Percentiles rank a stretch among this genome's conserved stretches.
Evolutionary conservation across 2,113 vertebrate species (phyloP).

Genomic region (Dendropsophus ebraccatus): DNA sequence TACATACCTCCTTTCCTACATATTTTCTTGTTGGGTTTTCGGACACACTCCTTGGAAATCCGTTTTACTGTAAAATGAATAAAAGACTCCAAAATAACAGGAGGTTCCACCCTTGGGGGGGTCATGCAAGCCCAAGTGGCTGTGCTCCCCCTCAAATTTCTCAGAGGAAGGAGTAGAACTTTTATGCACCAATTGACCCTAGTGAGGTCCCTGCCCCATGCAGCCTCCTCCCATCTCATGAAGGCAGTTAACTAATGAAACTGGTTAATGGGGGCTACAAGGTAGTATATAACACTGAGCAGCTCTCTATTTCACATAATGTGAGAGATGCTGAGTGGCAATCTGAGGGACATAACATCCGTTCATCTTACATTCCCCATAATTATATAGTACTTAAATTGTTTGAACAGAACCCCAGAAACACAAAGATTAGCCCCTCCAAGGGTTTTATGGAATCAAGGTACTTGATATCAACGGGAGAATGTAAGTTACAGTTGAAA

Average conservation of each 20-base stretch:
- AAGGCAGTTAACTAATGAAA: conserved; percentile 19
- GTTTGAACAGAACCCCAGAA: conserved; percentile 43
- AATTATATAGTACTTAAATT: conserved; percentile 18
- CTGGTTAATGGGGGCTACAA: conserved; percentile 46
- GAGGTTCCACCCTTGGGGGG: conserved; percentile 86
- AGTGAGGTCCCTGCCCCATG: conserved; percentile 49
- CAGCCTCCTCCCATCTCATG: conserved; percentile 43
- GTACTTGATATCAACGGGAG: background rate
- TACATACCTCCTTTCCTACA: conserved; percentile 99
- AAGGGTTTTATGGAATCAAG: conserved; percentile 17
- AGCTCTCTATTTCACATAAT: conserved; percentile 66
- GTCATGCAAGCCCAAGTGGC: conserved; percentile 89
- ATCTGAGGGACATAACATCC: conserved; percentile 55
- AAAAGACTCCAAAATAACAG: conserved; percentile 99
- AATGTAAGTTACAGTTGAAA: conserved; percentile 21
- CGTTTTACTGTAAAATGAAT: conserved; percentile 99
- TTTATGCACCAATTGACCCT: conserved; percentile 39
- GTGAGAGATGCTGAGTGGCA: conserved; percentile 62
- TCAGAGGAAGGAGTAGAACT: conserved; percentile 34
- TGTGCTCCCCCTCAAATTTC: conserved; percentile 63
- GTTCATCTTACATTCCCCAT: conserved; percentile 35
- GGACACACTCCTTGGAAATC: conserved; percentile 99
- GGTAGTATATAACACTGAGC: conserved; percentile 66
- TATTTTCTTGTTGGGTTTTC: conserved; percentile 99
- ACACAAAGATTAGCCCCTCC: background rate